phyloP scores from a whole-genome alignment of 2,797 vertebrate species.

The Amphiprion clarkii region DNA sequence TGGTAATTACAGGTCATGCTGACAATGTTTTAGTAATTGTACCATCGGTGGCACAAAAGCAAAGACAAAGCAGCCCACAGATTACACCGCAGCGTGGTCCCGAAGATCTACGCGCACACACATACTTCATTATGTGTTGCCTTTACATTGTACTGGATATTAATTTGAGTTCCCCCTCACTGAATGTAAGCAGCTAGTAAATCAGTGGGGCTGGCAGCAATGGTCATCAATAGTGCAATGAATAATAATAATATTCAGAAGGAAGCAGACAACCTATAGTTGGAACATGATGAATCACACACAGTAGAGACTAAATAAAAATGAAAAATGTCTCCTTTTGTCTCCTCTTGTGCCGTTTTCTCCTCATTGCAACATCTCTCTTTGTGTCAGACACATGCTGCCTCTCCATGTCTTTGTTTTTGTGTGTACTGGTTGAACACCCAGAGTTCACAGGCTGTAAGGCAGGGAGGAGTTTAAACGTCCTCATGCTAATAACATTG shows the following conservation, averaged over 20 bases:
- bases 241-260: constrained; percentile 68
- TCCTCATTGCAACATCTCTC: constrained; percentile 18
- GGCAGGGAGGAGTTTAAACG: constrained; percentile 39
- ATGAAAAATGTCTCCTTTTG: constrained; percentile 13
- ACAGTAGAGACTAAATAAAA: constrained; percentile 44
- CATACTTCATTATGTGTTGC: constrained; percentile 61
- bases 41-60: constrained; percentile 72
- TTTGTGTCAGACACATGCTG: constrained; percentile 11
- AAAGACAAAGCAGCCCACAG: constrained; percentile 67
- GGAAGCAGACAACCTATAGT: constrained; percentile 41
- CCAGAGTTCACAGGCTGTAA: constrained; percentile 26
- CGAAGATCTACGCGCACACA: constrained; percentile 49
- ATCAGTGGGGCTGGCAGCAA: constrained; percentile 59
- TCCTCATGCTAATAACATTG: constrained; percentile 54
- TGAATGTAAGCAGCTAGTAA: constrained; percentile 60
- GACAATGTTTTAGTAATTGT: constrained; percentile 84
- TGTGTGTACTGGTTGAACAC: constrained; percentile 32
- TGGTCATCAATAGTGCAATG: constrained; percentile 63
- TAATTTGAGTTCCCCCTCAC: constrained; percentile 60
- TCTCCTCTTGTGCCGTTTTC: not conserved
- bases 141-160: constrained; percentile 57
- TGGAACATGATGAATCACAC: constrained; percentile 41
- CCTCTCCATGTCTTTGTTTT: constrained; percentile 33
- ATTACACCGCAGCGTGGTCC: constrained; percentile 63
- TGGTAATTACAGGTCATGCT: constrained; percentile 84